phyloP scores from a whole-genome alignment of 2,113 vertebrate species.

The Gallinago jamesoni region DNA sequence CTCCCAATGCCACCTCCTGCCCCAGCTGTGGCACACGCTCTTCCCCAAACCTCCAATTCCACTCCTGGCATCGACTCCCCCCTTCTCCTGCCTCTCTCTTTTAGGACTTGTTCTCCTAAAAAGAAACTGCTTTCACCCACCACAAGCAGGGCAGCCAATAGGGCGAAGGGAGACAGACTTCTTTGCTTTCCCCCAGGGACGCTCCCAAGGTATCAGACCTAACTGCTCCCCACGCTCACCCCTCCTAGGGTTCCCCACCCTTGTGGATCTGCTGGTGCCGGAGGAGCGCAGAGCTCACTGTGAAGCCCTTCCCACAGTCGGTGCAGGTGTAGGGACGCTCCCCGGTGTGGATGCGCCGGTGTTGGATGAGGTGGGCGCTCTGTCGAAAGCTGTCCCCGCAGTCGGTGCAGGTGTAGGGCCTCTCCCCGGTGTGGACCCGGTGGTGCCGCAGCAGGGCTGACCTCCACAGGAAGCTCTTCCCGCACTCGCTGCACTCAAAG shows the following conservation, averaged over 20 bases:
- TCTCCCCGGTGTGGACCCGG: constrained; percentile 46
- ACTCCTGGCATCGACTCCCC: not conserved
- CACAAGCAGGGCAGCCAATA: accelerated
- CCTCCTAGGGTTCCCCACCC: not conserved
- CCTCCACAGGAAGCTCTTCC: constrained; percentile 50
- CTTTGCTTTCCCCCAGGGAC: not conserved
- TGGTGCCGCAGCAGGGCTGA: constrained; percentile 30
- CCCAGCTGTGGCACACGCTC: accelerated
- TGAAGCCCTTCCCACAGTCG: constrained; percentile 27
- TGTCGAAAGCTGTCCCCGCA: constrained; percentile 52
- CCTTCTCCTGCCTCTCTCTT: not conserved
- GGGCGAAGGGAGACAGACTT: not conserved
- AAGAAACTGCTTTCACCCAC: not conserved
- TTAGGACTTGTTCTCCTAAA: not conserved
- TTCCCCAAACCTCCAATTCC: not conserved
- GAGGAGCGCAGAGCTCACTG: constrained; percentile 22
- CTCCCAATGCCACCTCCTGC: no score
- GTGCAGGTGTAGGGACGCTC: constrained; percentile 39
- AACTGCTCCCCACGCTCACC: not conserved
- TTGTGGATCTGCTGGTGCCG: constrained; percentile 32
- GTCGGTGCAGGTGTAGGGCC: not conserved
- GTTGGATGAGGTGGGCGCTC: constrained; percentile 48
- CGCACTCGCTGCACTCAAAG: not conserved
- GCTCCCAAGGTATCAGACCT: not conserved
- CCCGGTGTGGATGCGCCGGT: constrained; percentile 34